These are phyloP conservation scores for Drosophila kanapiae DNA, from an alignment of 1,140 invertebrate species.

Conservation along the genomic window DNA sequence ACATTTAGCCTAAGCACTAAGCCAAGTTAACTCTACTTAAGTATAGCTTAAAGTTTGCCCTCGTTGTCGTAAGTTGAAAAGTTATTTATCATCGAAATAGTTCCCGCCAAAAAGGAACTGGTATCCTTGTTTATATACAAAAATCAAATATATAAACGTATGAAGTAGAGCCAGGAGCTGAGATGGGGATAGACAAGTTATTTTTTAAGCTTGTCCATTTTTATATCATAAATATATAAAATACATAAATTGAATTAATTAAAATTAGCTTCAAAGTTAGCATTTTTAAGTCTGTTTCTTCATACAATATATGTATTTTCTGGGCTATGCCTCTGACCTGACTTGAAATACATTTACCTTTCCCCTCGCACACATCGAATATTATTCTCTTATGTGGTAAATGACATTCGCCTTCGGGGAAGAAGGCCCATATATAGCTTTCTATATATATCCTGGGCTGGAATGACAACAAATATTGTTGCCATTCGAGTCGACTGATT, in stretches of 20 bases:
- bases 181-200: constrained; percentile 2
- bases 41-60: constrained; percentile 48
- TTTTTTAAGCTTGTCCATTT: background rate
- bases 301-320: background rate
- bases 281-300: constrained; percentile 2
- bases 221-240: background rate
- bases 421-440: constrained; percentile 19
- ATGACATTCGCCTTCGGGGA: constrained; percentile 49
- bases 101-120: constrained; percentile 33
- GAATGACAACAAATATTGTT: constrained; percentile 48
- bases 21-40: constrained; percentile 53
- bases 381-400: constrained; percentile 47
- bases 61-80: constrained; percentile 32
- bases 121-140: constrained; percentile 21
- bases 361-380: background rate
- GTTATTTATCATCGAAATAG: constrained; percentile 34
- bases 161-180: constrained; percentile 15
- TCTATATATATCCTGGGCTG: constrained; percentile 12
- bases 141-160: constrained; percentile 6
- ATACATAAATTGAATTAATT: background rate
- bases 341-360: constrained; percentile 7
- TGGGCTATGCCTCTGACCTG: constrained; percentile 20
- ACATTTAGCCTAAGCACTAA: constrained; percentile 44
- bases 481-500: constrained; percentile 58
- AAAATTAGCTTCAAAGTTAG: background rate